phyloP scores from a whole-genome alignment of 92 coral and sea anemone species.

The Micromussa lordhowensis region DNA sequence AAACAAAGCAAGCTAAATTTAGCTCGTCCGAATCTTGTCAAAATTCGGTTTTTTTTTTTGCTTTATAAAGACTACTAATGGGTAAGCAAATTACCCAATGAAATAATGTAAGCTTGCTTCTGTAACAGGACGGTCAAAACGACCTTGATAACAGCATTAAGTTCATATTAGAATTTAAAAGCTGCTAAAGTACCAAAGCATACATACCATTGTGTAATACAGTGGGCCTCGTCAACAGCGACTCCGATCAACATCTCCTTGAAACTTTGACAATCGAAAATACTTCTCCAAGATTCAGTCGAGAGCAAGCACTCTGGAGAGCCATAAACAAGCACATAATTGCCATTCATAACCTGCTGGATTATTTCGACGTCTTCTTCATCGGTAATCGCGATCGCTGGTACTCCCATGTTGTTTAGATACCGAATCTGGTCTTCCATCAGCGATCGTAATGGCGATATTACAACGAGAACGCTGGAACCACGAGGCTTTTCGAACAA shows the following conservation, averaged over 20 bases:
- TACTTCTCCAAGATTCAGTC: conserved; percentile 49
- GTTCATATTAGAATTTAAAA: too few species aligned
- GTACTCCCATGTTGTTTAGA: conserved; percentile 58
- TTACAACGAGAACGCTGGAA: conserved; percentile 63
- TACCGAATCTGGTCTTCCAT: conserved; percentile 74
- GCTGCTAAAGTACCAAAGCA: background rate
- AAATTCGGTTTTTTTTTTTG: too few species aligned
- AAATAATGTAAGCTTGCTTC: too few species aligned
- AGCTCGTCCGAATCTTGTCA: too few species aligned
- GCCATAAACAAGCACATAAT: conserved; percentile 74
- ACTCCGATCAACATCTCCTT: conserved; percentile 56
- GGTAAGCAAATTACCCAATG: too few species aligned
- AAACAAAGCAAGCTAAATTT: too few species aligned
- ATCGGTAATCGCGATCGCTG: conserved; percentile 71
- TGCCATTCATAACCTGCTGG: conserved; percentile 73
- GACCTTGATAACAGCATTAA: too few species aligned
- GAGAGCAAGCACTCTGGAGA: conserved; percentile 78
- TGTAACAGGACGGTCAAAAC: too few species aligned
- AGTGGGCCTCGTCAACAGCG: conserved; percentile 47
- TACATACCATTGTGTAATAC: conserved; percentile 37
- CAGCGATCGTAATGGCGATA: conserved; percentile 76
- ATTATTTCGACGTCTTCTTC: conserved; percentile 69
- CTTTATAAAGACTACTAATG: too few species aligned
- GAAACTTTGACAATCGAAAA: conserved; percentile 44
- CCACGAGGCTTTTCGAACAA: conserved; percentile 64